Evolutionary conservation across 2,888 invertebrate species (phyloP), one percentile per base, ranked within the genome.

Genomic region (Chelonus formosanus): DNA sequence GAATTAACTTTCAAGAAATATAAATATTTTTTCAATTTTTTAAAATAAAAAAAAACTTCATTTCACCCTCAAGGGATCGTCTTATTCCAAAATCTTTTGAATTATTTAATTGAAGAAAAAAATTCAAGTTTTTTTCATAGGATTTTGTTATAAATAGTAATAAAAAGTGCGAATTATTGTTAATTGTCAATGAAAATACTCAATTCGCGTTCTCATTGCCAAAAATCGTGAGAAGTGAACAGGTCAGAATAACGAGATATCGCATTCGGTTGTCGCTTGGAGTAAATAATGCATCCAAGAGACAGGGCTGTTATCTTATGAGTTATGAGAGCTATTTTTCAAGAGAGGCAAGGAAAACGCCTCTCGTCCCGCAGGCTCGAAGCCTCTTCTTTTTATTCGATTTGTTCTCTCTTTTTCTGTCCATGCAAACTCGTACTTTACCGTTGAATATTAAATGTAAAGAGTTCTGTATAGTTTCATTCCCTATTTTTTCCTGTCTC

Each of bases 261-360:
- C 69, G 55, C 63, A 63, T 63, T 55, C 58, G 53, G 58, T 63
- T 56, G 47, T 66, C 69, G 68, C 68, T 68, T 72, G 70, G 66
- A 65, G 70, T 74, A 74, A 76, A 74, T 77, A 78, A 78, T 77
- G 74, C 72, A 72, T 74, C 74, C 74, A 70, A 67, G 72, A 75
- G 74, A 75, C 74, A 70, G 70, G 71, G 71, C 73, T 71, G 75
- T 76, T 78, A 78, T 78, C 76, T 77, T 72, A 63, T 75, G 76
- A 77, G 75, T 77, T 77, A 76, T 75, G 75, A 71, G 69, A 62
- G 72, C 71, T 70, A 76, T 76, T 79, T 78, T 75, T 78, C 75
- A 76, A 73, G 71, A 69, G 58, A 70, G 65, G 55, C 67, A 67
- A 72, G 74, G 75, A 78, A 75, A 73, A 69, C 66, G 62, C 67